Percentiles rank a stretch among this genome's conserved stretches.
phyloP scores from a whole-genome alignment of 2,888 invertebrate species.

The Hypomecis punctinalis region DNA sequence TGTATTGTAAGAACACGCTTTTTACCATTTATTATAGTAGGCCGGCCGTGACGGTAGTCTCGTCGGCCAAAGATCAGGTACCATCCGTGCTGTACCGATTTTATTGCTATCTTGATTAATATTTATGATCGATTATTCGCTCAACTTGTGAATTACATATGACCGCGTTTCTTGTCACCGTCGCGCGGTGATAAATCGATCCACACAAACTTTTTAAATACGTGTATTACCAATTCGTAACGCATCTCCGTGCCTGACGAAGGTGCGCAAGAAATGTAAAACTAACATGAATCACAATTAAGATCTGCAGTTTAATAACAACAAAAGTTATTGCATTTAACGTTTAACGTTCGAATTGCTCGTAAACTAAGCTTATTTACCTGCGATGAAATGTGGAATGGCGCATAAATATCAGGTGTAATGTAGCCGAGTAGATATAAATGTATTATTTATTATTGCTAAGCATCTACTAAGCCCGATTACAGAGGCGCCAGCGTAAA shows the following conservation, averaged over 20 bases:
- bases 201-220: slow-evolving; percentile 64
- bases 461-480: too few relatives aligned
- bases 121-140: slow-evolving; percentile 77
- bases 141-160: slow-evolving; percentile 61
- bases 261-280: slow-evolving; percentile 60
- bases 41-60: slow-evolving; percentile 44
- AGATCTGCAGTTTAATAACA: slow-evolving; percentile 49
- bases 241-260: slow-evolving; percentile 62
- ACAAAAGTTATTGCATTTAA: slow-evolving; percentile 27
- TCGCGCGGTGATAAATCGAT: slow-evolving; percentile 66
- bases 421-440: slow-evolving; percentile 10
- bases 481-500: too few relatives aligned
- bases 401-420: slow-evolving; percentile 30
- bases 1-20: too few relatives aligned
- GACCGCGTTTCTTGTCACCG: slow-evolving; percentile 52
- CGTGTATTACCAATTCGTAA: slow-evolving; percentile 68
- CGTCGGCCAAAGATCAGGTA: slow-evolving; percentile 35
- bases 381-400: slow-evolving; percentile 28
- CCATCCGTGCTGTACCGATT: slow-evolving; percentile 52
- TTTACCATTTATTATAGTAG: slow-evolving; percentile 35
- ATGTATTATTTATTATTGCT: background rate
- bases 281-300: slow-evolving; percentile 69
- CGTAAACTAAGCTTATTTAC: slow-evolving; percentile 29
- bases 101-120: slow-evolving; percentile 75
- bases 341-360: slow-evolving; percentile 22